Percentiles rank a stretch among this genome's conserved stretches.
Evolutionary conservation across 2,888 invertebrate species (phyloP).

Genomic region (Cheiracanthium punctorium): DNA sequence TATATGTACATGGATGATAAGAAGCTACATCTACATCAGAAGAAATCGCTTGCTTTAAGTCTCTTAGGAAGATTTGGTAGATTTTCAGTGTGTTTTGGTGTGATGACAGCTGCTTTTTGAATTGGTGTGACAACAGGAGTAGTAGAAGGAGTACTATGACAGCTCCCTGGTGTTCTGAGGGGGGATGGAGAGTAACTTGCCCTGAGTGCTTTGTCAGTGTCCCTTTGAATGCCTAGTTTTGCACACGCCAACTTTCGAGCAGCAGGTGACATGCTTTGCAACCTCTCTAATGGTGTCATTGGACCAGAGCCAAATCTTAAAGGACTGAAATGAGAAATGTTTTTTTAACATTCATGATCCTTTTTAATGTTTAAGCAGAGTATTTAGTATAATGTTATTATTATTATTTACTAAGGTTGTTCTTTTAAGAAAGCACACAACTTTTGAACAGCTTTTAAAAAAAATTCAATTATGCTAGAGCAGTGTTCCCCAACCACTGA

Average conservation of each 20-base stretch:
- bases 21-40: slow-evolving; percentile 77
- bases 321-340: slow-evolving; percentile 79
- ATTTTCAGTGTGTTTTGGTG: slow-evolving; percentile 77
- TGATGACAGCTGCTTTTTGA: slow-evolving; percentile 76
- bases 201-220: slow-evolving; percentile 79
- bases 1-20: slow-evolving; percentile 7
- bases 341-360: too few relatives aligned
- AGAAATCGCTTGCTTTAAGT: slow-evolving; percentile 88
- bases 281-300: slow-evolving; percentile 83
- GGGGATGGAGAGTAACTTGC: slow-evolving; percentile 80
- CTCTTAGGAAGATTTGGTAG: slow-evolving; percentile 75
- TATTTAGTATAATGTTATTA: too few relatives aligned
- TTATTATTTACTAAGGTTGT: too few relatives aligned
- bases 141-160: slow-evolving; percentile 72
- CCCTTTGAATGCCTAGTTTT: slow-evolving; percentile 80
- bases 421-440: too few relatives aligned
- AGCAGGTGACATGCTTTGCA: slow-evolving; percentile 96
- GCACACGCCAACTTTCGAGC: slow-evolving; percentile 89
- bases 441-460: too few relatives aligned
- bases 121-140: slow-evolving; percentile 73
- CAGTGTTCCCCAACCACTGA: too few relatives aligned
- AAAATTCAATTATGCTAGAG: too few relatives aligned
- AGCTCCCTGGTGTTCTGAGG: slow-evolving; percentile 73
- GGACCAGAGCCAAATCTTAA: slow-evolving; percentile 77
- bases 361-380: too few relatives aligned